Percentiles rank a stretch among this genome's conserved stretches.
Conservation (phyloP, 2,888 invertebrate species). For the Melinopterus prodromus region DNA sequence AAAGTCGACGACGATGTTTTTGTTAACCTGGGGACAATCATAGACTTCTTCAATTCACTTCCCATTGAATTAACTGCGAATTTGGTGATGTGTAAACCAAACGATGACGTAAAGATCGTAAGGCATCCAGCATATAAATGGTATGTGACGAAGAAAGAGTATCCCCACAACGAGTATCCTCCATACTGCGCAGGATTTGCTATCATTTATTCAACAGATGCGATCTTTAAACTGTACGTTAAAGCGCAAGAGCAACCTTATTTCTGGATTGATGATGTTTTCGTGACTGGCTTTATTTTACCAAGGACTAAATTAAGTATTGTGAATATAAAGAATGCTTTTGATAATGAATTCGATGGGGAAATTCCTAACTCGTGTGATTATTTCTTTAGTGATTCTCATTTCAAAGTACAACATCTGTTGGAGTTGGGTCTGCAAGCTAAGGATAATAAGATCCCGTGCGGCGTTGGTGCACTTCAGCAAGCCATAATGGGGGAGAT, state of each 20-base stretch:
- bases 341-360: neutral
- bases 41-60: slow-evolving; percentile 63
- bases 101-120: slow-evolving; percentile 50
- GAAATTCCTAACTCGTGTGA: neutral
- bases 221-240: slow-evolving; percentile 63
- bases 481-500: neutral
- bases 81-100: slow-evolving; percentile 71
- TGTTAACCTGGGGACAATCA: slow-evolving; percentile 71
- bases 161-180: slow-evolving; percentile 71
- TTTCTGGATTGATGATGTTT: slow-evolving; percentile 67
- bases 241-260: slow-evolving; percentile 61
- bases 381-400: neutral
- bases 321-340: slow-evolving; percentile 59
- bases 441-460: neutral
- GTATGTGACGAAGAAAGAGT: slow-evolving; percentile 64
- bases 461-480: neutral
- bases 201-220: slow-evolving; percentile 67
- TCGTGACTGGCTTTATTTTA: slow-evolving; percentile 71
- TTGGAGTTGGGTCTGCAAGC: neutral
- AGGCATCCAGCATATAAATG: slow-evolving; percentile 9
- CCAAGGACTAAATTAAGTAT: slow-evolving; percentile 58
- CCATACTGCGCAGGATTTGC: slow-evolving; percentile 78
- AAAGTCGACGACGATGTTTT: slow-evolving; percentile 82
- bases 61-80: slow-evolving; percentile 64
- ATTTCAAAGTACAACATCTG: neutral